A percentile compares a stretch with the other conserved stretches of the same genome.
Conservation (phyloP, 2,888 invertebrate species). For the Allophyes oxyacanthae region DNA sequence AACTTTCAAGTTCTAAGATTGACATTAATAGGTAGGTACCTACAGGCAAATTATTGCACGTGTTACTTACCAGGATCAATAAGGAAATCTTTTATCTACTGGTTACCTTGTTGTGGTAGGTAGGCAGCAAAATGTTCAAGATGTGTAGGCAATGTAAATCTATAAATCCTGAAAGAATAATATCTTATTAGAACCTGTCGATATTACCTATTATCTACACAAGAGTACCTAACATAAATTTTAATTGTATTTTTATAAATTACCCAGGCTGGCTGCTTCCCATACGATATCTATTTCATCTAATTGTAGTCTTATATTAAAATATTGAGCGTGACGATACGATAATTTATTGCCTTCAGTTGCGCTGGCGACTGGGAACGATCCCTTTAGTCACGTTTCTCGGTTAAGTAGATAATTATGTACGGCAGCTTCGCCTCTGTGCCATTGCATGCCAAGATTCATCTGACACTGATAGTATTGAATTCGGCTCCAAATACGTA, state of each 20-base stretch:
- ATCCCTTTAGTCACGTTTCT: slow-evolving; percentile 38
- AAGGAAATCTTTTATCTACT: too few species aligned
- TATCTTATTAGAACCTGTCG: too few species aligned
- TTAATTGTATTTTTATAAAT: too few species aligned
- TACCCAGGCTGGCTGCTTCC: too few species aligned
- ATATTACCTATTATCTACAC: too few species aligned
- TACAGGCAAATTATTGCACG: background rate
- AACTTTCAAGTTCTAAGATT: slow-evolving; percentile 21
- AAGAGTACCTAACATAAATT: too few species aligned
- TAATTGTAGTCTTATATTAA: slow-evolving; percentile 2
- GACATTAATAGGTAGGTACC: slow-evolving; percentile 8
- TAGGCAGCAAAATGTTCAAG: too few species aligned
- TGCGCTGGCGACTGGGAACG: slow-evolving; percentile 14
- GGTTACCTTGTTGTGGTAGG: too few species aligned
- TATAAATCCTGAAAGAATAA: too few species aligned
- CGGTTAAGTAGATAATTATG: slow-evolving; percentile 17
- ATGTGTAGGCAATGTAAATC: too few species aligned
- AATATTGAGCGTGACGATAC: slow-evolving; percentile 42
- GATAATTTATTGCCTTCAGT: slow-evolving; percentile 36
- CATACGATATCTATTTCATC: too few species aligned
- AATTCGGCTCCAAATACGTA: slow-evolving; percentile 1
- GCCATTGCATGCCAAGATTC: slow-evolving; percentile 17
- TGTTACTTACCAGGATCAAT: background rate
- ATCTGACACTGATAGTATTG: slow-evolving; percentile 7
- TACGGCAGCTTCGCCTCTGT: background rate